Conservation (phyloP, 2,797 vertebrate species). For the Acrocephalus scirpaceus region DNA sequence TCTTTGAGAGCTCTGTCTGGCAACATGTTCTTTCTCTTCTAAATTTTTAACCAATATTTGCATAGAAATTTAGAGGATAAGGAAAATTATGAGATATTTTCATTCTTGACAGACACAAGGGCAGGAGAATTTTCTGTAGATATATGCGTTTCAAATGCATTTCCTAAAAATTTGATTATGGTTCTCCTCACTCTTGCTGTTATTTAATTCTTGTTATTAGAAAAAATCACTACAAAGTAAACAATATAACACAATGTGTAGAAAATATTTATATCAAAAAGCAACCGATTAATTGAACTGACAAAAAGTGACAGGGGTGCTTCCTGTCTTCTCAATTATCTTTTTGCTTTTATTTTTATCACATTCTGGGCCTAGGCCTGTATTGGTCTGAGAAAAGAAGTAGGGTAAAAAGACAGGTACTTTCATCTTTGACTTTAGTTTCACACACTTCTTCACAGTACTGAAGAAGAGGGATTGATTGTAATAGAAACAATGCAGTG, state of each 20-base stretch:
- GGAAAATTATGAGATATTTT: background rate
- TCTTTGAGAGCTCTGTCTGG: background rate
- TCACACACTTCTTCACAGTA: background rate
- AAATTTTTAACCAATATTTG: background rate
- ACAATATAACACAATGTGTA: background rate
- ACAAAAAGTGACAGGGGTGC: background rate
- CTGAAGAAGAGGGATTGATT: background rate
- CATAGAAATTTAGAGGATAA: background rate
- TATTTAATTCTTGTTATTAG: background rate
- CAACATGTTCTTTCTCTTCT: background rate
- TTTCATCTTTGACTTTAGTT: background rate
- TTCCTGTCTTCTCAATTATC: background rate
- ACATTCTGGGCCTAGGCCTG: background rate
- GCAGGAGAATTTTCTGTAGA: background rate
- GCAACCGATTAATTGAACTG: background rate
- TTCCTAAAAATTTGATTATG: background rate
- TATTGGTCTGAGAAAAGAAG: background rate
- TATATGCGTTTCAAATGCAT: background rate
- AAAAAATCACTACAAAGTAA: background rate
- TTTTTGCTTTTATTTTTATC: background rate
- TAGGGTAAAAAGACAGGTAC: background rate
- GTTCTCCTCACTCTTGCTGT: background rate
- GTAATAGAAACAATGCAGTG: background rate
- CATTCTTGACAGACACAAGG: background rate
- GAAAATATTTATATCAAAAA: background rate